A percentile compares a stretch with the other conserved stretches of the same genome.
phyloP scores from a whole-genome alignment of 23 tunicate species.

The Phallusia fumigata region DNA sequence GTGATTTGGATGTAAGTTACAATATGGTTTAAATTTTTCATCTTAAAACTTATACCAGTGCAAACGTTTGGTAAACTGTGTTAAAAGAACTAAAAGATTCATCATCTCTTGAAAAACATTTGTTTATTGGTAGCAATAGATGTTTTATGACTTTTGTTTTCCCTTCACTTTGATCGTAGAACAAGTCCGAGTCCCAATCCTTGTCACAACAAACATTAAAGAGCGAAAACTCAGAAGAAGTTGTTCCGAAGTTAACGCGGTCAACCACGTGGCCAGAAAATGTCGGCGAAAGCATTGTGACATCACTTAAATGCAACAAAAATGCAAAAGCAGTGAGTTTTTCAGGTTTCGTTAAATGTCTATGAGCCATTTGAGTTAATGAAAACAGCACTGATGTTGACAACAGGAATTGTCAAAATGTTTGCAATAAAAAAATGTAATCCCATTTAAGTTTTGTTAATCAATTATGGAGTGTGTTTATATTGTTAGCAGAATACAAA shows the following conservation, averaged over 20 bases:
- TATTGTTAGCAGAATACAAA: too few relatives aligned
- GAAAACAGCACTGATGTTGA: background rate
- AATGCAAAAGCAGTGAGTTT: slow-evolving; percentile 47
- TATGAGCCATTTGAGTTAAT: background rate
- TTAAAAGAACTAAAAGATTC: too few relatives aligned
- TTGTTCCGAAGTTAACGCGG: slow-evolving; percentile 43
- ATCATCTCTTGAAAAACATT: too few relatives aligned
- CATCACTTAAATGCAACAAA: slow-evolving; percentile 68
- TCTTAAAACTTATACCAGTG: too few relatives aligned
- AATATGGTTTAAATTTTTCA: too few relatives aligned
- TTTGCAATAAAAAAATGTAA: too few relatives aligned
- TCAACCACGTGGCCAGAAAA: slow-evolving; percentile 69
- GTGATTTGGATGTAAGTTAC: background rate
- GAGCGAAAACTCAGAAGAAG: background rate
- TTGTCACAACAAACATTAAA: slow-evolving; percentile 45
- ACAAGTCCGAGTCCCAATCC: slow-evolving; percentile 13
- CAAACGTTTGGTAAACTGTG: too few relatives aligned
- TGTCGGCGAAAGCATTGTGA: slow-evolving; percentile 62
- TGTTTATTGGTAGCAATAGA: background rate
- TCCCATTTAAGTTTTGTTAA: too few relatives aligned
- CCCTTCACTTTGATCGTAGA: background rate
- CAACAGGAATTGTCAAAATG: too few relatives aligned
- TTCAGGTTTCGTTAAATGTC: too few relatives aligned
- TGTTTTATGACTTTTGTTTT: background rate
- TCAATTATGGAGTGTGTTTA: too few relatives aligned